Conservation (phyloP, 2,888 invertebrate species). For the Sphinx pinastri region DNA sequence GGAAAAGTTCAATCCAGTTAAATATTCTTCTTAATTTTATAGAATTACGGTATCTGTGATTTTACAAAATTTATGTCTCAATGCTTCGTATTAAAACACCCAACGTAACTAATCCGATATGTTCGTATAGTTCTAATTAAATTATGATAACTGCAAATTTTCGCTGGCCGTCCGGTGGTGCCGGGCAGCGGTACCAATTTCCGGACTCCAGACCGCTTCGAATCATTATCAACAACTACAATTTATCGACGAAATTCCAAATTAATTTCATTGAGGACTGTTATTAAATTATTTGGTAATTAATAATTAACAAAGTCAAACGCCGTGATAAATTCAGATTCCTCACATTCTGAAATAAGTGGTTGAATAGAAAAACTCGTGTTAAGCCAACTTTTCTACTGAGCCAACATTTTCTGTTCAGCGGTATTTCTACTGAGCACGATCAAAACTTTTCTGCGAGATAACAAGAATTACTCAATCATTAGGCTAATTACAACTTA, state of each 20-base stretch:
- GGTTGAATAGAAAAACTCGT: background rate
- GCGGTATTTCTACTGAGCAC: conserved; percentile 15
- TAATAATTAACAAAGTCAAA: background rate
- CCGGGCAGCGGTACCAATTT: conserved; percentile 55
- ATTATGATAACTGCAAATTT: conserved; percentile 27
- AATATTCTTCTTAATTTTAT: no score
- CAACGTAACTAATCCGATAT: conserved; percentile 2
- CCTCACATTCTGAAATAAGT: background rate
- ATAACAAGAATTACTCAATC: conserved; percentile 19
- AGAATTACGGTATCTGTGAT: background rate
- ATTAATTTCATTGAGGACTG: background rate
- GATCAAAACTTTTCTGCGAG: conserved; percentile 4
- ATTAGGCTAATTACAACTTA: conserved; percentile 30
- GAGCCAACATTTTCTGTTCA: background rate
- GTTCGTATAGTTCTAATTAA: conserved; percentile 15
- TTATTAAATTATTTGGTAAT: background rate
- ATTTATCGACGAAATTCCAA: background rate
- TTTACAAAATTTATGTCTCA: background rate
- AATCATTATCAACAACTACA: conserved; percentile 31
- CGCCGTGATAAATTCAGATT: background rate
- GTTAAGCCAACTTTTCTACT: background rate
- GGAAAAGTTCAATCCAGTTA: no score
- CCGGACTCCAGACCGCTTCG: conserved; percentile 52
- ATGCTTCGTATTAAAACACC: background rate
- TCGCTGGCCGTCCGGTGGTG: conserved; percentile 11